Conservation (phyloP, 2,888 invertebrate species). For the Troides aeacus region DNA sequence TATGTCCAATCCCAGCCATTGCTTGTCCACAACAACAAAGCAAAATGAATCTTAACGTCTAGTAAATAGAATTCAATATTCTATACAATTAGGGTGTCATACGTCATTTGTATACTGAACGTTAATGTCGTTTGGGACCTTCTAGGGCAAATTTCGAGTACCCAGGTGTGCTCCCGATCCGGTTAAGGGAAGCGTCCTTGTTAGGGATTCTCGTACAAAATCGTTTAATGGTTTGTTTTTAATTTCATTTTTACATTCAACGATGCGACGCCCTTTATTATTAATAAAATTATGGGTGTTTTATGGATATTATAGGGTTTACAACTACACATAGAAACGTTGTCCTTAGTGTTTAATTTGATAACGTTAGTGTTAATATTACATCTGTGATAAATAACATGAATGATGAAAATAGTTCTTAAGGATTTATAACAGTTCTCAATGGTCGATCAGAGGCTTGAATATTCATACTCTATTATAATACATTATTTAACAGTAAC, state of each 20-base stretch:
- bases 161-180: constrained; percentile 81
- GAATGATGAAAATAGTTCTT: too few species aligned
- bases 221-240: constrained; percentile 80
- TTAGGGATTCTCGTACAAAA: constrained; percentile 77
- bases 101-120: constrained; percentile 41
- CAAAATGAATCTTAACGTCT: constrained; percentile 41
- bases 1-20: constrained; percentile 69
- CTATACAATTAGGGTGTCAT: constrained; percentile 36
- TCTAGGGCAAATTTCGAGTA: constrained; percentile 76
- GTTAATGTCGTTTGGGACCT: constrained; percentile 73
- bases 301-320: constrained; percentile 43
- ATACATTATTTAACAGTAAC: not conserved
- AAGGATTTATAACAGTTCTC: too few species aligned
- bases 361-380: not conserved
- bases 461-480: not conserved
- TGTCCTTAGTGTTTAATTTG: not conserved
- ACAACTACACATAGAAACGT: constrained; percentile 35
- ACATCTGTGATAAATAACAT: too few species aligned
- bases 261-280: constrained; percentile 66
- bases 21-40: constrained; percentile 37
- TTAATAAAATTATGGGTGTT: constrained; percentile 63
- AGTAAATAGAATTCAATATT: constrained; percentile 36
- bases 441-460: too few species aligned
- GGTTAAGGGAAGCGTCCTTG: constrained; percentile 79
- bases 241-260: constrained; percentile 75